These are phyloP conservation scores for Bujurquina vittata DNA, from an alignment of 2,113 vertebrate genomes.

Conservation along the genomic window DNA sequence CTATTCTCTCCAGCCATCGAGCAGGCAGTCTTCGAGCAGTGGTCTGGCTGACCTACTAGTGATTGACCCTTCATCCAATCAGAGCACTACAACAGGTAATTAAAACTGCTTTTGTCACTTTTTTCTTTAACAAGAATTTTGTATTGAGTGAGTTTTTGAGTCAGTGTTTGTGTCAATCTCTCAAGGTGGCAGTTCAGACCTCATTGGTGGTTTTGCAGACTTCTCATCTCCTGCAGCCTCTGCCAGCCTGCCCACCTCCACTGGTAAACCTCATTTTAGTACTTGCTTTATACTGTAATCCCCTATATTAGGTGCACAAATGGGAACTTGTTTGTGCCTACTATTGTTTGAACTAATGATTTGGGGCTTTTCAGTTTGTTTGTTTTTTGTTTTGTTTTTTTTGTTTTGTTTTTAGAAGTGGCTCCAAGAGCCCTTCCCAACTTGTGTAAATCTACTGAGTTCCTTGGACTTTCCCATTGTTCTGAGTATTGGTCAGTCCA, in stretches of 20 bases:
- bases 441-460: too few species aligned
- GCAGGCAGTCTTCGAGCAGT: slow-evolving; percentile 81
- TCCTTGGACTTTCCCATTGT: too few species aligned
- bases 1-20: slow-evolving; percentile 67
- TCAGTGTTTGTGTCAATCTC: slow-evolving; percentile 20
- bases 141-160: not conserved
- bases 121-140: not conserved
- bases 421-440: too few species aligned
- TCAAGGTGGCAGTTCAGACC: slow-evolving; percentile 87
- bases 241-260: slow-evolving; percentile 84
- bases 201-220: slow-evolving; percentile 94
- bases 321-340: too few species aligned
- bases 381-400: too few species aligned
- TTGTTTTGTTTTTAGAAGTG: too few species aligned
- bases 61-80: slow-evolving; percentile 80
- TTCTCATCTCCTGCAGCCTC: slow-evolving; percentile 91
- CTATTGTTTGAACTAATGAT: too few species aligned
- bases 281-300: not conserved
- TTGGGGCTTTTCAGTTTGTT: too few species aligned
- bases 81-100: slow-evolving; percentile 79
- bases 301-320: not conserved
- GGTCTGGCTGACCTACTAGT: slow-evolving; percentile 91
- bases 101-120: not conserved
- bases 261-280: slow-evolving; percentile 77
- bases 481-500: too few species aligned